Conservation (phyloP, 2,797 vertebrate genomes). For the Macrochelys suwanniensis region DNA sequence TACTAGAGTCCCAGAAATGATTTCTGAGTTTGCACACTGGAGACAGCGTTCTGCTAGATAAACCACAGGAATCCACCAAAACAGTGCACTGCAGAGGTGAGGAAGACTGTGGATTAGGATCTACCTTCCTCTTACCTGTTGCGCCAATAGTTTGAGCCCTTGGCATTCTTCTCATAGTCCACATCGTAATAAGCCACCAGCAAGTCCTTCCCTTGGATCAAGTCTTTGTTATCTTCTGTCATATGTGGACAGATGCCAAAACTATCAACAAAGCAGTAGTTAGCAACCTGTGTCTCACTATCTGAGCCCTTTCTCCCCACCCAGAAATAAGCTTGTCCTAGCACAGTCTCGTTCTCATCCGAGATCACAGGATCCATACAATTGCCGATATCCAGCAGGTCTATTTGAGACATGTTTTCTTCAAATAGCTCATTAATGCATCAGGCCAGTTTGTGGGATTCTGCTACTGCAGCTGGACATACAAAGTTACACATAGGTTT, state of each 20-base stretch:
- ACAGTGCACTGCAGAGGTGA: background rate
- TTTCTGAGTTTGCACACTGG: background rate
- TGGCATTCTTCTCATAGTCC: conserved; percentile 96
- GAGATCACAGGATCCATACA: fast-evolving
- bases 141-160: conserved; percentile 99
- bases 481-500: background rate
- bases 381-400: background rate
- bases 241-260: conserved; percentile 97
- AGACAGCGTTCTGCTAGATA: background rate
- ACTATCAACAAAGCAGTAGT: conserved; percentile 73
- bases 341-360: background rate
- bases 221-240: conserved; percentile 97
- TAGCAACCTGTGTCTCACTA: background rate
- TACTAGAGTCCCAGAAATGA: background rate
- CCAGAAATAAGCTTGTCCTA: fast-evolving
- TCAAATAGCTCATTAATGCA: background rate
- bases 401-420: background rate
- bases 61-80: background rate
- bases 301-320: background rate
- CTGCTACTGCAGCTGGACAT: background rate
- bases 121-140: conserved; percentile 87
- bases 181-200: conserved; percentile 96
- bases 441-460: background rate
- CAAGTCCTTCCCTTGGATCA: conserved; percentile 93
- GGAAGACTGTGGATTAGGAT: background rate